phyloP scores from a whole-genome alignment of 2,797 vertebrate species.

The Typhlichthys subterraneus region DNA sequence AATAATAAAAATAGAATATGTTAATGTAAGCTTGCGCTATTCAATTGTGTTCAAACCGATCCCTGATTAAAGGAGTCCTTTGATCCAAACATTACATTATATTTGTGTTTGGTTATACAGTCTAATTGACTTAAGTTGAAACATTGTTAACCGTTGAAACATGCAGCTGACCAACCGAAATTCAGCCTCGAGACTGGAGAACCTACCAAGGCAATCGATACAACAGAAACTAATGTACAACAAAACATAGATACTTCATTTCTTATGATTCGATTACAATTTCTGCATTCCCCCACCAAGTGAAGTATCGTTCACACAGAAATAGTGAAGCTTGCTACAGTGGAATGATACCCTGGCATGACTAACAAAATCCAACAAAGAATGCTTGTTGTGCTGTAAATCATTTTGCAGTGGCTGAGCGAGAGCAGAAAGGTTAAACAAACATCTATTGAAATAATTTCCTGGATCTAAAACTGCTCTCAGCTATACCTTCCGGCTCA shows the following conservation, averaged over 20 bases:
- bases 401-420: slow-evolving; percentile 34
- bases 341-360: slow-evolving; percentile 15
- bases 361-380: slow-evolving; percentile 19
- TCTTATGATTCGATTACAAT: not conserved
- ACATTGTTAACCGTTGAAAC: not conserved
- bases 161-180: slow-evolving; percentile 3
- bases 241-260: slow-evolving; percentile 4
- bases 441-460: slow-evolving; percentile 64
- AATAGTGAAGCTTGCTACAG: slow-evolving; percentile 4
- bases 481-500: slow-evolving; percentile 3
- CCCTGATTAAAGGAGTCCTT: too few relatives aligned
- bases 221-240: not conserved
- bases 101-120: not conserved
- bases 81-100: too few relatives aligned
- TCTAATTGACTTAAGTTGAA: not conserved
- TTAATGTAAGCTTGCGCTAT: slow-evolving; percentile 24
- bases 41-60: not conserved
- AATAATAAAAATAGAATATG: slow-evolving; percentile 1
- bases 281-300: not conserved
- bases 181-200: not conserved
- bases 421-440: slow-evolving; percentile 61
- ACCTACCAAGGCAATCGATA: not conserved
- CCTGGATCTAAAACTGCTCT: slow-evolving; percentile 59
- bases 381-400: slow-evolving; percentile 35
- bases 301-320: slow-evolving; percentile 19